phyloP scores from a whole-genome alignment of 2,113 vertebrate species.

The Dasyornis broadbenti region DNA sequence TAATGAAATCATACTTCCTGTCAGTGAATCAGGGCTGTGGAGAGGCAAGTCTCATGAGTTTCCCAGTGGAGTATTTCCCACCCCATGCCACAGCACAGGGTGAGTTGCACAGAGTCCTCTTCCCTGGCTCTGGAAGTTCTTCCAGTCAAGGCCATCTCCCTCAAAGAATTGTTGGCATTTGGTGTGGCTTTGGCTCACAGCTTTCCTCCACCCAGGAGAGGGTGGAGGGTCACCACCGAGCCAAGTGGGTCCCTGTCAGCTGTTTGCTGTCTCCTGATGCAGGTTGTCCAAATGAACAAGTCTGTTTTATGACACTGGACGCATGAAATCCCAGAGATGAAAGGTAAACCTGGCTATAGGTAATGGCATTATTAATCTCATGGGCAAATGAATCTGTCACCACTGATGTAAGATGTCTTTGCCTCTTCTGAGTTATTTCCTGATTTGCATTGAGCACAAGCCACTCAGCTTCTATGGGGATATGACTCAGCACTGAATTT shows the following conservation, averaged over 20 bases:
- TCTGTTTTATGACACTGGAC: background rate
- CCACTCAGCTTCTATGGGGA: background rate
- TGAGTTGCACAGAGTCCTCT: background rate
- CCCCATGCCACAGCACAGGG: background rate
- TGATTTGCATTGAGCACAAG: background rate
- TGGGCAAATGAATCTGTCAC: background rate
- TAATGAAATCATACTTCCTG: background rate
- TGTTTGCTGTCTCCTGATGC: background rate
- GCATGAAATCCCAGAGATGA: background rate
- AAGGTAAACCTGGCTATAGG: background rate
- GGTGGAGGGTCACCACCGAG: accelerated
- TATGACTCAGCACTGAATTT: background rate
- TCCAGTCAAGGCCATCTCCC: background rate
- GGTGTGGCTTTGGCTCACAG: background rate
- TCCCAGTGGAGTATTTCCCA: background rate
- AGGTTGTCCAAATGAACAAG: background rate
- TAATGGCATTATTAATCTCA: background rate
- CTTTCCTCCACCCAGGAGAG: background rate
- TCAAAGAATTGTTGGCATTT: accelerated
- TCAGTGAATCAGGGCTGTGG: background rate
- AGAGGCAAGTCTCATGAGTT: background rate
- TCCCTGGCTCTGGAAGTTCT: background rate
- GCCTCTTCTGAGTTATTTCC: background rate
- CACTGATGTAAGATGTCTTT: background rate
- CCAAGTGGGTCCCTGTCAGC: background rate